phyloP scores from a whole-genome alignment of 2,797 vertebrate genomes.

The Sebastes baramenuke region DNA sequence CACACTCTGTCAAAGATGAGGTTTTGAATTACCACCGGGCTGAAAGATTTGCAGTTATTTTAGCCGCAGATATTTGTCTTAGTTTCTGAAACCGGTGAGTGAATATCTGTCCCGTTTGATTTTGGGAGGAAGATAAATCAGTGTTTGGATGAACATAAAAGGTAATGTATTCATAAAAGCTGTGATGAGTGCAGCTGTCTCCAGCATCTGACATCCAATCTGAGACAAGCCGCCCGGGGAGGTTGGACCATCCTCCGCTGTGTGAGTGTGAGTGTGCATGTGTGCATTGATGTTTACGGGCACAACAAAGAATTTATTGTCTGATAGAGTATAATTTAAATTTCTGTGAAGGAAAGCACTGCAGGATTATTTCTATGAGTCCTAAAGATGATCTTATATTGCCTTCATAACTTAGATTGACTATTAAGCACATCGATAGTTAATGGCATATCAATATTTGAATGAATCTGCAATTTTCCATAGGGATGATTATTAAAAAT shows the following conservation, averaged over 20 bases:
- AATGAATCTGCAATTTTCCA: neutral
- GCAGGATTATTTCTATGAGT: slow-evolving; percentile 13
- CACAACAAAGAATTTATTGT: slow-evolving; percentile 34
- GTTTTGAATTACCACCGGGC: slow-evolving; percentile 45
- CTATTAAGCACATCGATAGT: neutral
- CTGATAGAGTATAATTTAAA: slow-evolving; percentile 32
- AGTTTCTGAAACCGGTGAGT: slow-evolving; percentile 41
- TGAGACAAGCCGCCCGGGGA: slow-evolving; percentile 70
- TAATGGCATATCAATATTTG: neutral
- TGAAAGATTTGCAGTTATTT: slow-evolving; percentile 44
- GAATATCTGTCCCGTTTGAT: slow-evolving; percentile 67
- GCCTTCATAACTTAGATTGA: neutral
- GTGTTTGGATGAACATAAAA: slow-evolving; percentile 80
- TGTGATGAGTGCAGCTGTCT: slow-evolving; percentile 83
- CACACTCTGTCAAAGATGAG: slow-evolving; percentile 33
- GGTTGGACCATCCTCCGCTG: slow-evolving; percentile 52
- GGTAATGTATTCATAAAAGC: slow-evolving; percentile 82
- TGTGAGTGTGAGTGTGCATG: slow-evolving; percentile 7
- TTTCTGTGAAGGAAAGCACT: slow-evolving; percentile 11
- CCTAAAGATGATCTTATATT: neutral
- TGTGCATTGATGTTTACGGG: slow-evolving; percentile 25
- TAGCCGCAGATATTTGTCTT: slow-evolving; percentile 54
- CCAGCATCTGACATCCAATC: slow-evolving; percentile 76
- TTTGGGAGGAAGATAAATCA: slow-evolving; percentile 78
- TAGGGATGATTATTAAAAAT: neutral